Evolutionary conservation across 2,797 vertebrate genomes (phyloP).

Genomic region (Syngnathus rostellatus): DNA sequence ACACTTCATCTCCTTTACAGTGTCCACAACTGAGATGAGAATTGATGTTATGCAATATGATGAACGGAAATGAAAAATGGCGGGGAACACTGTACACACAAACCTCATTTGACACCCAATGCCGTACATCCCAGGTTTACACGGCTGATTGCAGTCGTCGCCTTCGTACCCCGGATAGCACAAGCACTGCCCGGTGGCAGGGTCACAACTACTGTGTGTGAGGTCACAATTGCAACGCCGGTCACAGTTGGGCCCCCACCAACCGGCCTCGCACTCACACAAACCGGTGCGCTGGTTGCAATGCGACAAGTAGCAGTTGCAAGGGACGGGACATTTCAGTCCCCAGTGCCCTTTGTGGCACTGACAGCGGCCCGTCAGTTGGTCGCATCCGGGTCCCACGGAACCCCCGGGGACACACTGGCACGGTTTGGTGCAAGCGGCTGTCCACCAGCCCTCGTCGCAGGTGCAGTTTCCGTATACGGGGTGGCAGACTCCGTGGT

Average conservation of each 20-base stretch:
- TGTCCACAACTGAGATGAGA: slow-evolving; percentile 67
- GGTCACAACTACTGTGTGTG: slow-evolving; percentile 68
- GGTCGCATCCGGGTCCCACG: slow-evolving; percentile 65
- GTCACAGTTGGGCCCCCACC: slow-evolving; percentile 77
- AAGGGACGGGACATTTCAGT: slow-evolving; percentile 68
- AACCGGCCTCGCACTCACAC: slow-evolving; percentile 72
- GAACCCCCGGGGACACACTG: slow-evolving; percentile 60
- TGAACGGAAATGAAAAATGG: neutral
- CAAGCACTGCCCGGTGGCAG: slow-evolving; percentile 66
- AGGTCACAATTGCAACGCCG: slow-evolving; percentile 71
- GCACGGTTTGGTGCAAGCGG: slow-evolving; percentile 72
- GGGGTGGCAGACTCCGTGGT: slow-evolving; percentile 77
- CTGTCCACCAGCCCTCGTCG: slow-evolving; percentile 80
- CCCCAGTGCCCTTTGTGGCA: slow-evolving; percentile 82
- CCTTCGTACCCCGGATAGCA: slow-evolving; percentile 78
- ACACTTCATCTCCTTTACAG: slow-evolving; percentile 69
- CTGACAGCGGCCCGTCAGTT: slow-evolving; percentile 71
- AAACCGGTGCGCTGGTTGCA: slow-evolving; percentile 74
- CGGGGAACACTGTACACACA: neutral
- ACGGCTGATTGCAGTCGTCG: slow-evolving; percentile 68
- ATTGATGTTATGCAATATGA: neutral
- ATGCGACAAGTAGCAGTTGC: slow-evolving; percentile 74
- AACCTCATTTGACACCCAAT: slow-evolving; percentile 69
- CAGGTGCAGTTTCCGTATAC: slow-evolving; percentile 77
- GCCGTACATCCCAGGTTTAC: slow-evolving; percentile 70